These are phyloP conservation scores for Sceloporus tristichus DNA, from an alignment of 2,113 vertebrate species.

Conservation along the genomic window DNA sequence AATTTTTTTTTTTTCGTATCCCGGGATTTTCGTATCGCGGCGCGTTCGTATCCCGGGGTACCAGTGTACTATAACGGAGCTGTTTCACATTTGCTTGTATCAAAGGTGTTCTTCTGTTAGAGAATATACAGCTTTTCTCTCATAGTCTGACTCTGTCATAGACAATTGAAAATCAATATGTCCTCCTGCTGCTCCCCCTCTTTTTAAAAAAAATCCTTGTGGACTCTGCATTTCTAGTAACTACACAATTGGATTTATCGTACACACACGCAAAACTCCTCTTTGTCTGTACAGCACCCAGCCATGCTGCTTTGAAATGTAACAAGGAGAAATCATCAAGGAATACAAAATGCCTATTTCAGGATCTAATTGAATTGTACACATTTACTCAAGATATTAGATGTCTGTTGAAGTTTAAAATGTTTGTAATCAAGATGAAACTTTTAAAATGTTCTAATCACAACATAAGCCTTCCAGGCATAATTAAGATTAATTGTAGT, in stretches of 20 bases:
- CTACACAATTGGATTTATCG: neutral
- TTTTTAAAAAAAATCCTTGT: neutral
- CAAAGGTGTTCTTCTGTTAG: neutral
- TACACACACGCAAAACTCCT: neutral
- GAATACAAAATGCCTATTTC: neutral
- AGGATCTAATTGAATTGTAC: neutral
- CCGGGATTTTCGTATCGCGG: too few relatives aligned
- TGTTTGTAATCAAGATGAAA: constrained; percentile 34
- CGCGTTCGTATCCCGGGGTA: too few relatives aligned
- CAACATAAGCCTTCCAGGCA: constrained; percentile 41
- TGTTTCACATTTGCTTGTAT: neutral
- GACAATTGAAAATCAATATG: neutral
- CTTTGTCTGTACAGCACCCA: neutral
- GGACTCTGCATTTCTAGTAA: neutral
- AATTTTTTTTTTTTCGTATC: too few relatives aligned
- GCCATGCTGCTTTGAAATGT: neutral
- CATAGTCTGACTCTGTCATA: neutral
- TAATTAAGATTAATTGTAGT: constrained; percentile 38
- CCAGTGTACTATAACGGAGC: neutral
- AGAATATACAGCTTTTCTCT: neutral
- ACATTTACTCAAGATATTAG: neutral
- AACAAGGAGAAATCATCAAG: neutral
- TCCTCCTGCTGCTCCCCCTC: neutral
- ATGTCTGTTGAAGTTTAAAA: constrained; percentile 27
- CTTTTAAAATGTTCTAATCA: constrained; percentile 19